Evolutionary conservation across 2,797 vertebrate species (phyloP), one percentile per base, ranked within the genome.

Genomic region (Pampus argenteus): DNA sequence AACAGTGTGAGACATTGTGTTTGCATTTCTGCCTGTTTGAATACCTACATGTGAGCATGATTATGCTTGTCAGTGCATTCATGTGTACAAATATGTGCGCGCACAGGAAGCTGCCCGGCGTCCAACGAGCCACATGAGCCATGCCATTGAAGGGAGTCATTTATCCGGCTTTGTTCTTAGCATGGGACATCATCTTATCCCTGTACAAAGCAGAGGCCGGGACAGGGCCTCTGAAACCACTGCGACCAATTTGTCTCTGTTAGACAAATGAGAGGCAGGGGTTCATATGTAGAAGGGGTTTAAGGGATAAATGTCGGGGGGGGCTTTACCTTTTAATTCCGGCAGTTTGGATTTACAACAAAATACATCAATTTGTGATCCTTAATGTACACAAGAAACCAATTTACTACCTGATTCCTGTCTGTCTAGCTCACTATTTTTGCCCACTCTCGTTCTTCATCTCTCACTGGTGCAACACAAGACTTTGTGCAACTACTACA

Each of bases 121-220:
- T 72, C 77, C 83, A 52, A 71, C 61, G 22, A 66, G 62, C 75
- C 66, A 51, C 66, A 62, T 76, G 66, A 80, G 85, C 82, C 25
- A 26, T 22, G 64, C 61, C 81, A 69, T 82, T 79, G 79, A 81
- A 81, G 76, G 82, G 85, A 81, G 81, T 88, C 82, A 87, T 88
- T 93, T 90, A 91, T 87, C 81, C 44, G 22, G 83, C 72, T 88
- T 91, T 89, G 82, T 91, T 87, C 86, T 80, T 85, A 64, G 79
- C 79, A 67, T 87, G 89, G 73, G 84, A 85, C 84, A 78, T 78
- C 73, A 65, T 79, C 78, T 87, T 90, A 85, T 85, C 87, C 76
- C 58, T 22, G 64, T 74, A 78, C 84, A 84, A 86, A 86, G 76
- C 69, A 22, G 2, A 77, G 57, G 50, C 62, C 13, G 28, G 79